These are phyloP conservation scores for Corapipo altera DNA, from an alignment of 2,113 vertebrate genomes.

Conservation along the genomic window DNA sequence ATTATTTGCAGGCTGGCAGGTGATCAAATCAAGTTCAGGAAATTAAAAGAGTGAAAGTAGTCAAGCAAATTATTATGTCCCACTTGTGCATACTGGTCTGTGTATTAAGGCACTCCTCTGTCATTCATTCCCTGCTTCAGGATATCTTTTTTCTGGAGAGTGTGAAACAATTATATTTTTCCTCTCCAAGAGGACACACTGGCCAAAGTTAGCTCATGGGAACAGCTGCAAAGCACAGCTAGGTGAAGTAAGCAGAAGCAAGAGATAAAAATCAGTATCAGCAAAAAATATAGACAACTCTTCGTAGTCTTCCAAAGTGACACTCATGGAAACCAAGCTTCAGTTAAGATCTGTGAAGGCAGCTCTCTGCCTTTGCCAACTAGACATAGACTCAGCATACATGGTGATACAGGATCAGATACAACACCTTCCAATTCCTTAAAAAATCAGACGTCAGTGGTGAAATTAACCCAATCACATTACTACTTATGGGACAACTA, in stretches of 20 bases:
- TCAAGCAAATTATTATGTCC: neutral
- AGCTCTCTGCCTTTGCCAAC: neutral
- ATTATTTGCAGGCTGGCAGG: neutral
- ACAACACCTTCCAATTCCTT: neutral
- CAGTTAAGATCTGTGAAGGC: neutral
- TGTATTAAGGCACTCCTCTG: neutral
- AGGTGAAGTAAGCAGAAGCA: neutral
- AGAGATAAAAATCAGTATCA: neutral
- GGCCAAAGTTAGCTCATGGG: neutral
- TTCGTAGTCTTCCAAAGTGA: neutral
- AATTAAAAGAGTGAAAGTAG: neutral
- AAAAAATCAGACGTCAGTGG: neutral
- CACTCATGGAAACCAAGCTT: neutral
- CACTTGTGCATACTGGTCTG: neutral
- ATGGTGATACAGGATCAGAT: neutral
- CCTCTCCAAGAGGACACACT: neutral
- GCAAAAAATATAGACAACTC: neutral
- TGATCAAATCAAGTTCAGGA: neutral
- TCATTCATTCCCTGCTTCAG: neutral
- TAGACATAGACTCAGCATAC: neutral
- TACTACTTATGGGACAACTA: neutral
- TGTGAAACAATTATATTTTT: neutral
- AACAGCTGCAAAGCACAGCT: neutral
- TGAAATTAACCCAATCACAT: neutral
- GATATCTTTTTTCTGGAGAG: neutral